phyloP scores from a whole-genome alignment of 1,140 invertebrate genomes.

The Cheumatopsyche charites region DNA sequence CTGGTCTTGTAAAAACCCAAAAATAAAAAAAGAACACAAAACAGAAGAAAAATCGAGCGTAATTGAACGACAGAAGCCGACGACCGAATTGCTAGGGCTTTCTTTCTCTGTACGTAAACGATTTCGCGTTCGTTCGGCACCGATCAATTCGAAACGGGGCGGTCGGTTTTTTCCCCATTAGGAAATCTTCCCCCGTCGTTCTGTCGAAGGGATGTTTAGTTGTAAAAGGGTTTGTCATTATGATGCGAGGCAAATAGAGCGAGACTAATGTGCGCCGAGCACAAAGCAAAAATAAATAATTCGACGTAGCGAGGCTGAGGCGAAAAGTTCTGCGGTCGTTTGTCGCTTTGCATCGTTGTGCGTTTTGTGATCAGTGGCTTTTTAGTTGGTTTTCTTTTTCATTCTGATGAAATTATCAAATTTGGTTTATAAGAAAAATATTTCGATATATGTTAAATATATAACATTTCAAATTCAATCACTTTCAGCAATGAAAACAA shows the following conservation, averaged over 20 bases:
- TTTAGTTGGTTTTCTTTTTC: too few species aligned
- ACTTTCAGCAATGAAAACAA: too few species aligned
- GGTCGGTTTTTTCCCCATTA: not conserved
- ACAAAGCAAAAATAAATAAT: constrained; percentile 21
- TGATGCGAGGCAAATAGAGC: constrained; percentile 21
- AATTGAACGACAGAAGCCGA: constrained; percentile 9
- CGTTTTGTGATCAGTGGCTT: too few species aligned
- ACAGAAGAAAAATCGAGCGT: not conserved
- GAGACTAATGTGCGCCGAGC: constrained; percentile 3
- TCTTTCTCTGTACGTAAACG: not conserved
- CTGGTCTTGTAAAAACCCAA: not conserved
- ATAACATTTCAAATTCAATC: too few species aligned
- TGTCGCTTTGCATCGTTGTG: too few species aligned
- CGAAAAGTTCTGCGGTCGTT: too few species aligned
- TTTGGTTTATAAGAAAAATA: too few species aligned
- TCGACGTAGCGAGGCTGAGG: not conserved
- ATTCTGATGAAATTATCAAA: too few species aligned
- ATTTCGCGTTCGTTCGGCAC: not conserved
- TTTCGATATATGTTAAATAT: too few species aligned
- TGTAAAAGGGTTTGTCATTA: constrained; percentile 12
- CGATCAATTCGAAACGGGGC: constrained; percentile 19
- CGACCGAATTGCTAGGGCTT: not conserved
- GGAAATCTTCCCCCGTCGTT: not conserved
- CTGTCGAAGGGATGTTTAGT: constrained; percentile 3
- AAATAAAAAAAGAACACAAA: not conserved